Conservation (phyloP, 1,140 invertebrate species). For the Lepeophtheirus salmonis region DNA sequence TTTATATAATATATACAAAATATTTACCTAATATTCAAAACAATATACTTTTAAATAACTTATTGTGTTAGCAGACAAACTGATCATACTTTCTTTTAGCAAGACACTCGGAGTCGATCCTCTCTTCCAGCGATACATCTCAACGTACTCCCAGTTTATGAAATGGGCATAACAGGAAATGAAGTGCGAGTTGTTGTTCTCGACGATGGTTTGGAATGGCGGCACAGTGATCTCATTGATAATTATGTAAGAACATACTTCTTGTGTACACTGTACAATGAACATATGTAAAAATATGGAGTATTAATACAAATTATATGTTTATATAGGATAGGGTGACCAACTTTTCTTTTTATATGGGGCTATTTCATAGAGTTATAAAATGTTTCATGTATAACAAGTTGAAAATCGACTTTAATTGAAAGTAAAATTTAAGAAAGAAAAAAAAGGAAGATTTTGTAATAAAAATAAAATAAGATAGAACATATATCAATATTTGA, state of each 20-base stretch:
- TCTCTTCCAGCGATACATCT: constrained; percentile 46
- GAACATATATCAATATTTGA: too few relatives aligned
- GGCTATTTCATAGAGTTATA: too few relatives aligned
- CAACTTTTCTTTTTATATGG: too few relatives aligned
- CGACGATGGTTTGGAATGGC: constrained; percentile 67
- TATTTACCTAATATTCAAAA: constrained; percentile 17
- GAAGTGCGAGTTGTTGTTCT: constrained; percentile 59
- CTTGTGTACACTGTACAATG: too few relatives aligned
- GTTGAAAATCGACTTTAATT: too few relatives aligned
- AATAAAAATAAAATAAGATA: too few relatives aligned
- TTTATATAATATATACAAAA: neutral
- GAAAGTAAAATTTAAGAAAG: too few relatives aligned
- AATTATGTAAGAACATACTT: constrained; percentile 77
- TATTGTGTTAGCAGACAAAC: constrained; percentile 11
- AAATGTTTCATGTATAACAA: too few relatives aligned
- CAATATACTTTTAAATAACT: constrained; percentile 5
- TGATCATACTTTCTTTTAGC: constrained; percentile 31
- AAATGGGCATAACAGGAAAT: constrained; percentile 52
- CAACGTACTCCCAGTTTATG: constrained; percentile 56
- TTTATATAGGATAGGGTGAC: too few relatives aligned
- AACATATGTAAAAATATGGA: too few relatives aligned
- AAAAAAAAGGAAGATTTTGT: too few relatives aligned
- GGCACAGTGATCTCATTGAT: constrained; percentile 49
- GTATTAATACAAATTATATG: too few relatives aligned
- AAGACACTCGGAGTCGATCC: constrained; percentile 38